Evolutionary conservation across 2,113 vertebrate genomes (phyloP), one percentile per base, ranked within the genome.

Genomic region (Cinclus mexicanus): DNA sequence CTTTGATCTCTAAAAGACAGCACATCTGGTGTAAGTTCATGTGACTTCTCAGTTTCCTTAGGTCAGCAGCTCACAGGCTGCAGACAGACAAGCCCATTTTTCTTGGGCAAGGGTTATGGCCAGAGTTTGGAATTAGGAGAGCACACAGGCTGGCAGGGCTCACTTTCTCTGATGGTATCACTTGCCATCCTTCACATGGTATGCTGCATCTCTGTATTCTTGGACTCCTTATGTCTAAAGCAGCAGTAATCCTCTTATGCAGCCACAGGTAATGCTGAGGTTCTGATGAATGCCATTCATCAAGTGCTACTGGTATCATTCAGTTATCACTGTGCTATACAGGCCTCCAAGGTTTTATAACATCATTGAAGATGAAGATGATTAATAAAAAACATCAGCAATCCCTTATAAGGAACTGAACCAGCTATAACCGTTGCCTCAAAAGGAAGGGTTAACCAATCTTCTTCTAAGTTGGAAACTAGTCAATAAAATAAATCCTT

Each of bases 1-100:
- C 35, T 91, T 83, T 93, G 47, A 86, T 78, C 91, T 96, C 74
- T 76, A 95, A 89, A 93, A 87, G 20, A n/a, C 23, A 95, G 13
- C 20, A 89, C 57, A 69, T 85, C 46, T 82, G 52, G 26, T 72
- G 5, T 10, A 79, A 86, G 11, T 28, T 50, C 28, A 79, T 89
- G 35, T 21, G 49, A 47, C 61, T 75, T 94, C 68, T 82, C 60
- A 50, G 44, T 16, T 63, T 19, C 18, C 57, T 22, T 25, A 68
- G 55, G 72, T 82, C 90, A 82, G 61, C 57, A 71, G 41, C 47
- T 84, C 69, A 69, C 26, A 61, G 42, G 23, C 59, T 92, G 26
- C 42, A 82, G 14, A 31, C 50, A 83, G 46, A 80, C 23, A 60
- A 70, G 7, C 2, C n/a, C 4, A 3, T 75, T 75, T 86, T 16